These are phyloP conservation scores for Andrena marginata DNA, from an alignment of 2,888 invertebrate species.

Conservation along the genomic window DNA sequence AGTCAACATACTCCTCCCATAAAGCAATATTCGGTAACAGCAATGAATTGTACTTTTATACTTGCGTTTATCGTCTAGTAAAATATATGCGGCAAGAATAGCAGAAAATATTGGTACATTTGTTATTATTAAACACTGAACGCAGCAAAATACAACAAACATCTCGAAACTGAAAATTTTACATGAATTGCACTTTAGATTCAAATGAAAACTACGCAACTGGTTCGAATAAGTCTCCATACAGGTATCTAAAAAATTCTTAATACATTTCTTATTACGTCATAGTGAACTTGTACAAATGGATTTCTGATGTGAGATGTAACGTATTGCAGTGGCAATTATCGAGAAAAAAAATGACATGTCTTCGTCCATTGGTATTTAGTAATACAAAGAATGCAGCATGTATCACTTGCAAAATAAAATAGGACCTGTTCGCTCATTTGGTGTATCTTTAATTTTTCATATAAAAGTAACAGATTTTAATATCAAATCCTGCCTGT, in stretches of 20 bases:
- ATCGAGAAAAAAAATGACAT: not conserved
- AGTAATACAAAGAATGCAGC: not conserved
- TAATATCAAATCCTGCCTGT: not conserved
- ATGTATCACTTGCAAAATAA: not conserved
- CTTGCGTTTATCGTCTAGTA: conserved; percentile 4
- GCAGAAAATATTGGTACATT: not conserved
- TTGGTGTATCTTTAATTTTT: not conserved
- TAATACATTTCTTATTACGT: not conserved
- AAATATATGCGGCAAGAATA: conserved; percentile 1
- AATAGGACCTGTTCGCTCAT: not conserved
- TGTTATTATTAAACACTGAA: not conserved
- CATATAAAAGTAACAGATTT: not conserved
- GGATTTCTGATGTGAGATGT: not conserved
- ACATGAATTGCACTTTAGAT: conserved; percentile 29
- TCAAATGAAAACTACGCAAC: conserved; percentile 7
- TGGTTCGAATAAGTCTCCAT: conserved; percentile 3
- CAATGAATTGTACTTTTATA: conserved; percentile 10
- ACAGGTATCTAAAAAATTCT: not conserved
- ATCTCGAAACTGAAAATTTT: not conserved
- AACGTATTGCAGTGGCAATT: not conserved
- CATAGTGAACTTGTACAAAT: not conserved
- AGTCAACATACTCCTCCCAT: conserved; percentile 22
- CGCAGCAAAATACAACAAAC: not conserved
- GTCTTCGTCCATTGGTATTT: not conserved
- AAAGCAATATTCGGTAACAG: conserved; percentile 14